Evolutionary conservation across 2,797 vertebrate species (phyloP).

Genomic region (Petrocephalus sullivani): DNA sequence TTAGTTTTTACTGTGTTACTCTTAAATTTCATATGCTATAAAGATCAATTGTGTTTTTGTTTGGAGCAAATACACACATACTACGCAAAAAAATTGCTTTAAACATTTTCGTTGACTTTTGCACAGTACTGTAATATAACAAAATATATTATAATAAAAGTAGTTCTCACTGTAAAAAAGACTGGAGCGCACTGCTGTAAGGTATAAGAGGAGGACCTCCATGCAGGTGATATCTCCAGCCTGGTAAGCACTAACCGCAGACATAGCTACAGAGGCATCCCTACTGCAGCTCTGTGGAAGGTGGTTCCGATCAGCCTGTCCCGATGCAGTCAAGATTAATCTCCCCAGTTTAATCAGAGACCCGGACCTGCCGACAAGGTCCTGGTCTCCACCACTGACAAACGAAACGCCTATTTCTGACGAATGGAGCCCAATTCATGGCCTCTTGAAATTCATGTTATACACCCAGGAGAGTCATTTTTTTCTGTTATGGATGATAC

Average conservation of each 20-base stretch:
- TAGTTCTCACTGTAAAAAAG: not conserved
- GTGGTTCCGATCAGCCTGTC: conserved; percentile 28
- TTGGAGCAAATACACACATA: too few species aligned
- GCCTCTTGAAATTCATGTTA: conserved; percentile 53
- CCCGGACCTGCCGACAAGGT: conserved; percentile 46
- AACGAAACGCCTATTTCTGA: conserved; percentile 55
- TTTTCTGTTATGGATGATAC: conserved; percentile 49
- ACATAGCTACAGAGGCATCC: conserved; percentile 39
- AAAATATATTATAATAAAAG: not conserved
- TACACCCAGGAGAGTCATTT: conserved; percentile 49
- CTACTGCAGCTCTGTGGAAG: conserved; percentile 36
- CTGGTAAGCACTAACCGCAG: not conserved
- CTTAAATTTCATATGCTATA: too few species aligned
- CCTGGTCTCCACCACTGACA: conserved; percentile 53
- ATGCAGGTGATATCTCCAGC: not conserved
- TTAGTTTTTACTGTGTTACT: too few species aligned
- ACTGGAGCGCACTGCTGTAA: not conserved
- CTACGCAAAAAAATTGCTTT: too few species aligned
- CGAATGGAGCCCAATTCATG: conserved; percentile 57
- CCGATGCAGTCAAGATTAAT: conserved; percentile 64
- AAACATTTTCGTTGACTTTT: too few species aligned
- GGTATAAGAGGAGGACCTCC: not conserved
- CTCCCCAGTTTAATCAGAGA: conserved; percentile 59
- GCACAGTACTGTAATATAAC: not conserved
- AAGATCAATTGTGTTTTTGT: too few species aligned